Percentiles rank a stretch among this genome's conserved stretches.
phyloP scores from a whole-genome alignment of 2,888 invertebrate species.

The Torymus auratus region DNA sequence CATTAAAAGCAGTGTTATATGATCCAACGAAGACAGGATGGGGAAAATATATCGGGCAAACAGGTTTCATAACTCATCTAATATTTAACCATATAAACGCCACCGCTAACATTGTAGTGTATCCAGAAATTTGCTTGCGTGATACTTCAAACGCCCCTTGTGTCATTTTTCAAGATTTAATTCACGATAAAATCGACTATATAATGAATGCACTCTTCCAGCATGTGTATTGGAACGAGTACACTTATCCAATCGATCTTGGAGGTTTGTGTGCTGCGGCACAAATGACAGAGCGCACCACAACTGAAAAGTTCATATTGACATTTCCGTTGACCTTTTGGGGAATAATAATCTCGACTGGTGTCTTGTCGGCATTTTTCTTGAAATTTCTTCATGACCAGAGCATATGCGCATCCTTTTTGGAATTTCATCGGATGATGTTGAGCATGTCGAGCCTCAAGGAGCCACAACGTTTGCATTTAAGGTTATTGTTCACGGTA shows the following conservation, averaged over 20 bases:
- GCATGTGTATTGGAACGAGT: conserved; percentile 10
- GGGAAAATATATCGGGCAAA: not conserved
- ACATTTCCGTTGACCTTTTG: conserved; percentile 9
- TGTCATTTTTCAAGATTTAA: conserved; percentile 18
- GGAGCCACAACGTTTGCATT: not conserved
- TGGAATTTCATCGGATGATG: conserved; percentile 11
- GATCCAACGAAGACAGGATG: too few relatives aligned
- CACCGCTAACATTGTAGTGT: not conserved
- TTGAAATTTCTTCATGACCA: conserved; percentile 3
- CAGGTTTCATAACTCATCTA: not conserved
- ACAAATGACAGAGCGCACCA: not conserved
- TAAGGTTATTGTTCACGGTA: not conserved
- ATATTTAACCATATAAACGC: conserved; percentile 21
- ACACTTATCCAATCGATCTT: not conserved
- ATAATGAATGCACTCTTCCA: conserved; percentile 3
- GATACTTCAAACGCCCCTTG: not conserved
- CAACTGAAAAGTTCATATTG: not conserved
- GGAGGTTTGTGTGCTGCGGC: conserved; percentile 7
- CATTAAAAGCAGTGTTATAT: too few relatives aligned
- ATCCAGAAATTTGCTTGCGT: not conserved
- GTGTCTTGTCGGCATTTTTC: not conserved
- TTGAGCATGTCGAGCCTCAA: not conserved
- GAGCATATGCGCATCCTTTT: not conserved
- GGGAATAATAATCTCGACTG: not conserved
- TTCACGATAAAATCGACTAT: not conserved